Evolutionary conservation across 2,113 vertebrate species (phyloP), one percentile per base, ranked within the genome.

Genomic region (Microcebus tavaratra): DNA sequence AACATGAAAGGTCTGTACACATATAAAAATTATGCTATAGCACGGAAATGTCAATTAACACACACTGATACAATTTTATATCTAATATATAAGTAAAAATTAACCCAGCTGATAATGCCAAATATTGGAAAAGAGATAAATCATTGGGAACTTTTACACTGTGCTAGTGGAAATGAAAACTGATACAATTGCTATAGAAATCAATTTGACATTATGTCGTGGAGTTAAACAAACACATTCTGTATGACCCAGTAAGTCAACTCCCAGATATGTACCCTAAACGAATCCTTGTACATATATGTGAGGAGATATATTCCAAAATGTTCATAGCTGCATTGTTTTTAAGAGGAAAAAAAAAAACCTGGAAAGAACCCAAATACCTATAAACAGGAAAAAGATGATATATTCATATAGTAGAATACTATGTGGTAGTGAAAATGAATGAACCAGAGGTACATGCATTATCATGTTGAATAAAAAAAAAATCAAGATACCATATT

Each of bases 391-490:
- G 59, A 42, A 39, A 80, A 27, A 93, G 72, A 83, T 20, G 55
- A 39, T n/a, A 23, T n/a, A 45, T 53, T 88, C 5, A 50, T 48
- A 36, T 25, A 50, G 67, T n/a, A 15, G 75, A 36, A 82, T 3
- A 55, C 79, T 81, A 17, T 0, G 5, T 2, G 53, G 20, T 5
- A 10, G 27, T 61, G 48, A 72, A 65, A 87, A 83, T 17, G 23
- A 25, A 80, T 34, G 83, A 65, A n/a, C 14, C 8, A 8, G 0
- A 21, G 8, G 13, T 34, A 23, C 0, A 12, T 1, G 8, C 5
- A 14, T 21, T 34, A 8, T 23, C 31, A 29, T 15, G 14, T 31
- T 53, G 68, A 92, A 72, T 53, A 17, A 6, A 55, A 18, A 45
- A 86, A 55, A 68, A 75, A 27, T 39, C 29, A 72, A 90, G 50